phyloP scores from a whole-genome alignment of 2,888 invertebrate species.

The Diloba caeruleocephala region DNA sequence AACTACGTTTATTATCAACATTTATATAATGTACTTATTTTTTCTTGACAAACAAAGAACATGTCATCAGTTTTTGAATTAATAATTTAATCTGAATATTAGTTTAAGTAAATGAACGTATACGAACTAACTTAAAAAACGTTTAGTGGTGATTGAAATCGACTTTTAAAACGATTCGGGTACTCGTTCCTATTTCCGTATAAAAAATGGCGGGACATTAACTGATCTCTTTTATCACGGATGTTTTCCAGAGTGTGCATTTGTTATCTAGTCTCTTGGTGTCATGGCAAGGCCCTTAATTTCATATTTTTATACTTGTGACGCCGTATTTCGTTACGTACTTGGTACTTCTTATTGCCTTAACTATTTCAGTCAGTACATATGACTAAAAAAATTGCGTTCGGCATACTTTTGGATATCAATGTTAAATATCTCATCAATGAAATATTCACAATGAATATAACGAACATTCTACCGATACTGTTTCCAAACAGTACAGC shows the following conservation, averaged over 20 bases:
- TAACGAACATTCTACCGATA: slow-evolving; percentile 1
- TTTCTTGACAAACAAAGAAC: too few species aligned
- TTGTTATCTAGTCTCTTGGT: slow-evolving; percentile 22
- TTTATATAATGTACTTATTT: too few species aligned
- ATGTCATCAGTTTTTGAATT: too few species aligned
- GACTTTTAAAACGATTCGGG: slow-evolving; percentile 22
- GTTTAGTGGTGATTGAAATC: slow-evolving; percentile 30
- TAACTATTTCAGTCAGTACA: not conserved
- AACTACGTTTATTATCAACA: not conserved
- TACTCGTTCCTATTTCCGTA: slow-evolving; percentile 21
- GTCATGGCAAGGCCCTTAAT: slow-evolving; percentile 14
- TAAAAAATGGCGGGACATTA: slow-evolving; percentile 25
- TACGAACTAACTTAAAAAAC: slow-evolving; percentile 28
- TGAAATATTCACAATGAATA: too few species aligned
- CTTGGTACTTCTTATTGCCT: not conserved
- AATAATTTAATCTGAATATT: too few species aligned
- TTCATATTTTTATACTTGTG: slow-evolving; percentile 20
- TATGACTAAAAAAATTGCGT: too few species aligned
- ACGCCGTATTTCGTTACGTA: not conserved
- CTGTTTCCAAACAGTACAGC: too few species aligned
- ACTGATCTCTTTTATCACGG: slow-evolving; percentile 35
- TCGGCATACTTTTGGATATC: too few species aligned
- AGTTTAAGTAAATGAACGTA: too few species aligned
- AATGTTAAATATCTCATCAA: too few species aligned
- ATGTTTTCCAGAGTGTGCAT: slow-evolving; percentile 31